A percentile compares a stretch with the other conserved stretches of the same genome.
These are phyloP conservation scores for Sepioteuthis lessoniana DNA, from an alignment of 2,888 invertebrate genomes.

Conservation along the genomic window DNA sequence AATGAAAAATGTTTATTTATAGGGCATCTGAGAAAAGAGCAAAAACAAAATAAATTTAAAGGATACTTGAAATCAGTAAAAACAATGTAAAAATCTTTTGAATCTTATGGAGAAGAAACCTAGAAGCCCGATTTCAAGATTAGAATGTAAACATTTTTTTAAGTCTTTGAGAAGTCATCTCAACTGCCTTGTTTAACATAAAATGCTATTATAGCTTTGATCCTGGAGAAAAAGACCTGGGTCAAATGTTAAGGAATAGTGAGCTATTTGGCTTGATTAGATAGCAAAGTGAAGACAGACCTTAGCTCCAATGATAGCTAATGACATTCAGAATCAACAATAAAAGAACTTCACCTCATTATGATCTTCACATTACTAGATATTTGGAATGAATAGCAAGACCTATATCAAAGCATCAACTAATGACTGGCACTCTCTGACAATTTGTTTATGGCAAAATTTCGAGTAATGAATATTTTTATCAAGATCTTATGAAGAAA, in stretches of 20 bases:
- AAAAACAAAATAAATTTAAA: no score
- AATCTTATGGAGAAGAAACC: background rate
- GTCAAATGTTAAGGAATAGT: background rate
- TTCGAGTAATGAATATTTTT: slow-evolving; percentile 21
- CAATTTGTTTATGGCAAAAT: background rate
- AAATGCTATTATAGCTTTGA: background rate
- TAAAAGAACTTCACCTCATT: background rate
- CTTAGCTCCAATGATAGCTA: background rate
- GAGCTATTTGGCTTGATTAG: background rate
- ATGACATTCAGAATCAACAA: slow-evolving; percentile 3
- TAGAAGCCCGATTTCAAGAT: background rate
- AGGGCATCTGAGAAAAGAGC: no score
- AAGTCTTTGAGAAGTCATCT: background rate
- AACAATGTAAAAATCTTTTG: background rate
- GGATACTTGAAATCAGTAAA: no score
- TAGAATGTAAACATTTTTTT: background rate
- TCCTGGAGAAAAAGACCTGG: background rate
- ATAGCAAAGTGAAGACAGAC: background rate
- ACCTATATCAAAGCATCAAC: background rate
- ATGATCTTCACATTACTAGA: background rate
- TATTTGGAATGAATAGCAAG: background rate
- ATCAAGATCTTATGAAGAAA: background rate
- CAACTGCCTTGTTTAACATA: background rate
- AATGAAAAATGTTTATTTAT: no score
- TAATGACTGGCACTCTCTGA: background rate